Evolutionary conservation across 2,888 invertebrate genomes (phyloP), one percentile per base, ranked within the genome.

Genomic region (Urechis unicinctus): DNA sequence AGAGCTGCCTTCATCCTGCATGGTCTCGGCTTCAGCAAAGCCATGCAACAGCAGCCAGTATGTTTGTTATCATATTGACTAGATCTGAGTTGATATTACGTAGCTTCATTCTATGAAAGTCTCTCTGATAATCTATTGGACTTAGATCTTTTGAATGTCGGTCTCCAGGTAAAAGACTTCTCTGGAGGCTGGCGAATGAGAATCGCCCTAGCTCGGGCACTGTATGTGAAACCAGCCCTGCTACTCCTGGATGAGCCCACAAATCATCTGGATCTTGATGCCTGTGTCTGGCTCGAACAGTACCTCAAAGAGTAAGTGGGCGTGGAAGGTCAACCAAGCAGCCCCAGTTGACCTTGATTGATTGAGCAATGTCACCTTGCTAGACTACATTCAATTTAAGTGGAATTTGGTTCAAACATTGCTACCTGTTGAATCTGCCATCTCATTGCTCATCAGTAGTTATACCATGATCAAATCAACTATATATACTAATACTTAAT

Each of bases 221-320:
- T 83, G 29, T 82, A 75, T 65, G 75, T 85, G 46, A 80, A 80
- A 61, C 84, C 84, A 0, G 80, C 82, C 55, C 67, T 84, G 52
- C 70, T 85, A 29, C 70, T 85, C 50, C 73, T 83, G 54, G 84
- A 85, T 69, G 84, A 85, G 67, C 84, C 84, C 0, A 82, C 81
- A 6, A 82, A 82, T 61, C 82, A 82, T 69, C 68, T 84, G 44
- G 72, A 85, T 83, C 83, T 99, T 66, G 95, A 98, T 75, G 97
- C 98, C 56, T 98, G 97, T 77, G 97, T 98, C 47, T 99, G 98
- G 98, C 84, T 99, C 55, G 98, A 99, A 79, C 92, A 95, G 77
- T 97, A 98, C 80, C 83, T 98, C 45, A 93, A 92, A 81, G 86
- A 87, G 83, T 90, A 73, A 79, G 83, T 52, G 9, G 36, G 9